Evolutionary conservation across 2,888 invertebrate genomes (phyloP), one percentile per base, ranked within the genome.

Genomic region (Tubiluchus corallicola): DNA sequence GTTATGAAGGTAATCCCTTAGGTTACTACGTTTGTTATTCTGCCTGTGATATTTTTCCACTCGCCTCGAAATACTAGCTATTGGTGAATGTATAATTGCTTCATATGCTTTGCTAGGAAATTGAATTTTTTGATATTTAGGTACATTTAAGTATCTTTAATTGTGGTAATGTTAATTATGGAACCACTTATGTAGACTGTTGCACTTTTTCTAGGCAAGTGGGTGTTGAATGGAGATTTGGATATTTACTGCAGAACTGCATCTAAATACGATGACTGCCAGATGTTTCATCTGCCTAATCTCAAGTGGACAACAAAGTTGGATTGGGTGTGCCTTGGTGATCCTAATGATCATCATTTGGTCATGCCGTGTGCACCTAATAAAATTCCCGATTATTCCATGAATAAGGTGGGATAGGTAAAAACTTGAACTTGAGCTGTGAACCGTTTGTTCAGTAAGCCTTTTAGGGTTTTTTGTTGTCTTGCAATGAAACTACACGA

Each of bases 181-280:
- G n/a, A n/a, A n/a, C n/a, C n/a, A n/a, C n/a, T n/a, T n/a, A n/a
- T 19, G 29, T 37, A 13, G 42, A 45, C 37, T 17, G 50, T 51
- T 52, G 39, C 53, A 55, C 49, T 53, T 54, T 45, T 56, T 60
- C 17, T 58, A 67, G 65, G 57, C 0, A 83, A 82, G 64, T 79
- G 88, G 46, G 77, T 85, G 42, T 80, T 88, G 57, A 82, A 87
- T 57, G 92, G 94, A 2, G 84, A 92, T 59, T 68, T 98, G 47
- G 85, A 90, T 64, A 83, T 96, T 54, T 88, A 81, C 57, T 88
- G 92, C 2, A 74, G 92, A 46, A 98, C 96, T 1, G 96, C 96
- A 0, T 94, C 94, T 48, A 94, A 98, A 63, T 98, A 98, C 68
- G 96, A 98, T 65, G 98, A 98, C 66, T 92, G 92, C 59, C 77